phyloP scores from a whole-genome alignment of 2,888 invertebrate species.

The Rhodophaea formosa region DNA sequence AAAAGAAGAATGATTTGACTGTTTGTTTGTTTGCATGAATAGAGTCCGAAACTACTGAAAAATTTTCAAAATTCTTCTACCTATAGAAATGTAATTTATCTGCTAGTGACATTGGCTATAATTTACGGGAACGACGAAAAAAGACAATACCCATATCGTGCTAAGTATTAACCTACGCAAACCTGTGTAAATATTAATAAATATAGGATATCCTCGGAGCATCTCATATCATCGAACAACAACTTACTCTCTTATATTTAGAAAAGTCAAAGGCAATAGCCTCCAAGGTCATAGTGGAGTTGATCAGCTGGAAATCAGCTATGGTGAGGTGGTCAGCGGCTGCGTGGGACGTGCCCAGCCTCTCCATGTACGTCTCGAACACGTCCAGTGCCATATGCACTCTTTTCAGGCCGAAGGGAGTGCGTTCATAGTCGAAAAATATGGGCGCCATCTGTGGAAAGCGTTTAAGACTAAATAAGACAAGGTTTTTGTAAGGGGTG shows the following conservation, averaged over 20 bases:
- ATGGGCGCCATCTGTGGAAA: conserved; percentile 85
- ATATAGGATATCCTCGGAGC: too few species aligned
- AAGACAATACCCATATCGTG: too few species aligned
- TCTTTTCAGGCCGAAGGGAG: conserved; percentile 85
- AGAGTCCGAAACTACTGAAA: too few species aligned
- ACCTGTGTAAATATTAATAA: too few species aligned
- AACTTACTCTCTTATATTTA: conserved; percentile 75
- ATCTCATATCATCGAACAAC: too few species aligned
- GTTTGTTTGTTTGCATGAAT: too few species aligned
- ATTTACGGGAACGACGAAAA: too few species aligned
- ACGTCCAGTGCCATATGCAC: conserved; percentile 83
- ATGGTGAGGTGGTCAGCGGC: conserved; percentile 86
- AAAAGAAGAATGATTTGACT: too few species aligned
- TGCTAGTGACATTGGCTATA: too few species aligned
- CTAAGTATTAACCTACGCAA: too few species aligned
- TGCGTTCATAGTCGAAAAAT: conserved; percentile 87
- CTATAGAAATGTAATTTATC: too few species aligned
- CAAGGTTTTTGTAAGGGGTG: background rate
- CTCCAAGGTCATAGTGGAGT: conserved; percentile 87
- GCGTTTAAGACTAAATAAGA: background rate
- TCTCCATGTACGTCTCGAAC: conserved; percentile 85
- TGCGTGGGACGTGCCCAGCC: conserved; percentile 82
- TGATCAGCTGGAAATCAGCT: conserved; percentile 87
- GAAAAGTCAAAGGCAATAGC: conserved; percentile 85
- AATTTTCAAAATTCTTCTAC: too few species aligned